phyloP scores from a whole-genome alignment of 2,797 vertebrate species.

The Pogonophryne albipinna region DNA sequence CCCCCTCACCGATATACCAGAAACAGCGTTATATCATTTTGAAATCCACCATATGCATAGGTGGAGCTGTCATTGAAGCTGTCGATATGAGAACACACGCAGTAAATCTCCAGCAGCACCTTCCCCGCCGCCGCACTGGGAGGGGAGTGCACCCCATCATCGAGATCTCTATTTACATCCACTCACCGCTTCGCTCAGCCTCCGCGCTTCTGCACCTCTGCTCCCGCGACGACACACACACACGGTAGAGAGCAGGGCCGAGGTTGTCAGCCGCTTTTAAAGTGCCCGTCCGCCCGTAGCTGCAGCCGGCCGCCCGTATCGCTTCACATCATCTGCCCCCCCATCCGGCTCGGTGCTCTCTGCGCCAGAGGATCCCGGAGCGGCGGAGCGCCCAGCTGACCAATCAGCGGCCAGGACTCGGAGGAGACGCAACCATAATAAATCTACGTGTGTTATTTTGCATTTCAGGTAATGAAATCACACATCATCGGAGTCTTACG shows the following conservation, averaged over 20 bases:
- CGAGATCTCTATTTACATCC: constrained; percentile 74
- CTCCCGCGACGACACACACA: constrained; percentile 52
- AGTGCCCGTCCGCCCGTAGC: constrained; percentile 67
- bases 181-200: constrained; percentile 74
- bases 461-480: constrained; percentile 76
- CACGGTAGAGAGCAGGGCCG: constrained; percentile 38
- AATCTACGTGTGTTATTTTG: constrained; percentile 62
- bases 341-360: constrained; percentile 67
- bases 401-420: constrained; percentile 78
- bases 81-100: constrained; percentile 57
- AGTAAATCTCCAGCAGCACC: constrained; percentile 60
- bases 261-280: constrained; percentile 70
- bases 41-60: constrained; percentile 23
- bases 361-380: constrained; percentile 76
- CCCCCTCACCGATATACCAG: constrained; percentile 25
- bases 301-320: constrained; percentile 72
- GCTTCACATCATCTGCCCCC: constrained; percentile 70
- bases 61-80: too few species aligned
- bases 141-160: constrained; percentile 71
- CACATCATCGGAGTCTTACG: constrained; percentile 71
- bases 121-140: constrained; percentile 68
- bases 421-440: constrained; percentile 61
- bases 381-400: constrained; percentile 38
- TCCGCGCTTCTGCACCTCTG: constrained; percentile 59
- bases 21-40: constrained; percentile 20